A percentile compares a stretch with the other conserved stretches of the same genome.
Conservation (phyloP, 2,888 invertebrate species). For the Lepetodrilus schrolli region DNA sequence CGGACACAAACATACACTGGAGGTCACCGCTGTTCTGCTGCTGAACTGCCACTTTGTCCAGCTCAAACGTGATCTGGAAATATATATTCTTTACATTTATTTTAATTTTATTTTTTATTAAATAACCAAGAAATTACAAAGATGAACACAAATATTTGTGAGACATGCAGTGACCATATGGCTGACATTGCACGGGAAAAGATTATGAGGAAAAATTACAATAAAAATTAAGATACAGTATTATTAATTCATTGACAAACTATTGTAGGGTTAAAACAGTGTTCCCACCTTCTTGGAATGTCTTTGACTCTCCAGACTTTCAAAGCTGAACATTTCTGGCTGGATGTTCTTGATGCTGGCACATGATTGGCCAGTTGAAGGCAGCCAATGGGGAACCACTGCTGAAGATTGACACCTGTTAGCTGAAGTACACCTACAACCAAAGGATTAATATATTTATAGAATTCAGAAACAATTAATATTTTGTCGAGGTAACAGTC, state of each 20-base stretch:
- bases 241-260: too few relatives aligned
- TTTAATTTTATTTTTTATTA: too few relatives aligned
- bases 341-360: slow-evolving; percentile 57
- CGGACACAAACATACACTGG: slow-evolving; percentile 60
- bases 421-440: slow-evolving; percentile 51
- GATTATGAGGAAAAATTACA: too few relatives aligned
- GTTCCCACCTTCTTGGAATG: slow-evolving; percentile 24
- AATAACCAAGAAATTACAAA: too few relatives aligned
- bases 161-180: too few relatives aligned
- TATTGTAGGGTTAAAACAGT: neutral
- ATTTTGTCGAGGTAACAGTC: too few relatives aligned
- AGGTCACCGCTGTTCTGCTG: slow-evolving; percentile 46
- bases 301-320: slow-evolving; percentile 35
- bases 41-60: slow-evolving; percentile 52
- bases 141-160: too few relatives aligned
- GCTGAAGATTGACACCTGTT: slow-evolving; percentile 46
- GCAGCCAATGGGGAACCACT: slow-evolving; percentile 61
- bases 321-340: slow-evolving; percentile 58
- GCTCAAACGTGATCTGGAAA: slow-evolving; percentile 59
- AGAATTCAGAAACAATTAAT: too few relatives aligned
- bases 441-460: too few relatives aligned
- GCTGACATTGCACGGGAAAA: too few relatives aligned
- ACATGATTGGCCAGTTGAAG: slow-evolving; percentile 55
- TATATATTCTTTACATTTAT: too few relatives aligned
- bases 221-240: too few relatives aligned